Percentiles rank a stretch among this genome's conserved stretches.
These are phyloP conservation scores for Trypoxylon attenuatum DNA, from an alignment of 2,888 invertebrate genomes.

Conservation along the genomic window DNA sequence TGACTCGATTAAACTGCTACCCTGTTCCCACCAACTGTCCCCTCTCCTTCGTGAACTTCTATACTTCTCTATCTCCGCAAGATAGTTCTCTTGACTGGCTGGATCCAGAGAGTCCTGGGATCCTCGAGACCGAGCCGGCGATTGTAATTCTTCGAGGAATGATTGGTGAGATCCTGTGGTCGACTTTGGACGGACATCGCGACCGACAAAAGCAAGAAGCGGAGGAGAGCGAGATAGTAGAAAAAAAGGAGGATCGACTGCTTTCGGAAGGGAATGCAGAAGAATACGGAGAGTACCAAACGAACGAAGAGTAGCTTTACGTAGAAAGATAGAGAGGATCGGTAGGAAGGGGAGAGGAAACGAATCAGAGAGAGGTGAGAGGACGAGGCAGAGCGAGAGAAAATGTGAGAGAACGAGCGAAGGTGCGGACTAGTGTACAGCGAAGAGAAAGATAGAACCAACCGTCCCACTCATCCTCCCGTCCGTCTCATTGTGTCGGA, in stretches of 20 bases:
- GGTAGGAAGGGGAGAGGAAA: constrained; percentile 24
- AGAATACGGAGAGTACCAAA: constrained; percentile 32
- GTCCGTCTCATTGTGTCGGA: constrained; percentile 74
- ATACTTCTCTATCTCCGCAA: too few relatives aligned
- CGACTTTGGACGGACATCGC: too few relatives aligned
- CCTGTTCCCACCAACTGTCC: too few relatives aligned
- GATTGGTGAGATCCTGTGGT: too few relatives aligned
- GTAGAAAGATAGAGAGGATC: constrained; percentile 32
- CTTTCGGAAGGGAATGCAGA: constrained; percentile 29
- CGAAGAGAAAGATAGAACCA: constrained; percentile 35
- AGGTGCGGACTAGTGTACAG: background rate
- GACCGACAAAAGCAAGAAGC: background rate
- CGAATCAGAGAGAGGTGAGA: background rate
- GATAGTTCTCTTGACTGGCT: too few relatives aligned
- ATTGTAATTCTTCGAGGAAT: too few relatives aligned
- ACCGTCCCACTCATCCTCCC: constrained; percentile 67
- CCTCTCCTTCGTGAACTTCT: too few relatives aligned
- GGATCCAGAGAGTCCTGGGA: too few relatives aligned
- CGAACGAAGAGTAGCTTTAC: constrained; percentile 31
- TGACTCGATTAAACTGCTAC: constrained; percentile 42
- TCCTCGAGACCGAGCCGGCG: too few relatives aligned
- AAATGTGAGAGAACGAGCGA: constrained; percentile 14
- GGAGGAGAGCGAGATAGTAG: background rate
- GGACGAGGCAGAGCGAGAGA: constrained; percentile 11
- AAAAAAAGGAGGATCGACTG: constrained; percentile 14